Evolutionary conservation across 2,797 vertebrate genomes (phyloP).

Genomic region (Lepilemur ruficaudatus): DNA sequence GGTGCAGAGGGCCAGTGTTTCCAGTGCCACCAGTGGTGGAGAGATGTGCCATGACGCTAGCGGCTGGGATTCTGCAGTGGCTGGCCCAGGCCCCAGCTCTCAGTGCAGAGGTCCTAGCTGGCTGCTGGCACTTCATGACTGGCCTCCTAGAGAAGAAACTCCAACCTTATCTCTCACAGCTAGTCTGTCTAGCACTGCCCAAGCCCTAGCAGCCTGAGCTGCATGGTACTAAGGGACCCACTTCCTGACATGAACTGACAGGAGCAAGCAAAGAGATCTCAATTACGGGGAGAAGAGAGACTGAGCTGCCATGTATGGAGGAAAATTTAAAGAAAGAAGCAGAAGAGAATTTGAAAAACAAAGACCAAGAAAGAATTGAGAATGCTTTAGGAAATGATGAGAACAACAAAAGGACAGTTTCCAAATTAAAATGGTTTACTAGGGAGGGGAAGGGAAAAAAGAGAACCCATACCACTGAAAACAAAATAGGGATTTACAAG

Average conservation of each 20-base stretch:
- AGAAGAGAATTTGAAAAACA: not conserved
- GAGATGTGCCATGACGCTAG: not conserved
- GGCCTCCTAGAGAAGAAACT: not conserved
- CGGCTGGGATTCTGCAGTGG: accelerated
- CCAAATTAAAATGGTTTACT: not conserved
- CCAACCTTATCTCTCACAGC: not conserved
- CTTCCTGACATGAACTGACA: not conserved
- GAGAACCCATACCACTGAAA: not conserved
- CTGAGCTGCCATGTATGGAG: accelerated
- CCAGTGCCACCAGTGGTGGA: accelerated
- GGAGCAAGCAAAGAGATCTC: not conserved
- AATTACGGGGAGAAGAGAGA: not conserved
- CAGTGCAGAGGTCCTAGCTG: not conserved
- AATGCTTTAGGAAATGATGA: not conserved
- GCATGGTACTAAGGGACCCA: accelerated
- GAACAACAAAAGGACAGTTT: not conserved
- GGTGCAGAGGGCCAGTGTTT: not conserved
- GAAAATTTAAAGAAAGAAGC: not conserved
- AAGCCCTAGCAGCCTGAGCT: not conserved
- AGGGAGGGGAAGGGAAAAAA: not conserved
- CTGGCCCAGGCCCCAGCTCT: not conserved
- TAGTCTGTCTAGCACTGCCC: no score
- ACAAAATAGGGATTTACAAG: not conserved
- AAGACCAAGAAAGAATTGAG: not conserved
- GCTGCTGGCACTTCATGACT: not conserved